Evolutionary conservation across 2,888 invertebrate species (phyloP).

Genomic region (Hecatera dysodea): DNA sequence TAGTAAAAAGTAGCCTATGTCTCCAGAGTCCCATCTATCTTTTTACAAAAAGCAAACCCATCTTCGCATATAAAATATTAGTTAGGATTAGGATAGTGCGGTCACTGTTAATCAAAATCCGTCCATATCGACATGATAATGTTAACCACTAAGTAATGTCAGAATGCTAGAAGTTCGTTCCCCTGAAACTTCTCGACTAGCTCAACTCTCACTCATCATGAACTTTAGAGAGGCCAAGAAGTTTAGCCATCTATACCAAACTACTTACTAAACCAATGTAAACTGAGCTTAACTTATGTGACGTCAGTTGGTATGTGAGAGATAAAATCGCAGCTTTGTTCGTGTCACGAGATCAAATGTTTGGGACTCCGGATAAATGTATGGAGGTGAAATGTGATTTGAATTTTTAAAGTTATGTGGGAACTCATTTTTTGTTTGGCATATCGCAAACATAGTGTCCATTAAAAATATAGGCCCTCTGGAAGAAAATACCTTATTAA

Average conservation of each 20-base stretch:
- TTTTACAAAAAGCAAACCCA: too few species aligned
- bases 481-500: neutral
- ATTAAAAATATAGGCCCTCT: neutral
- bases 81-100: too few species aligned
- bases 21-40: too few species aligned
- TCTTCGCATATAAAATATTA: too few species aligned
- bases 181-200: neutral
- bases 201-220: neutral
- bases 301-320: constrained; percentile 47
- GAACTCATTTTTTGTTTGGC: constrained; percentile 39
- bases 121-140: neutral
- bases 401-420: constrained; percentile 64
- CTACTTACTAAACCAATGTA: constrained; percentile 34
- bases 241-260: constrained; percentile 9
- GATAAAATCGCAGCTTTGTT: constrained; percentile 80
- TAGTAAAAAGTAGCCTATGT: too few species aligned
- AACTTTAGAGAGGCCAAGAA: constrained; percentile 16
- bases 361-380: constrained; percentile 74
- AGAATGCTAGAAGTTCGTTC: neutral
- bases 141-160: neutral
- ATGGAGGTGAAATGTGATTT: constrained; percentile 73
- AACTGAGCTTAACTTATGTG: constrained; percentile 33
- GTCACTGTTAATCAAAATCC: too few species aligned
- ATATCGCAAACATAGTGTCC: neutral
- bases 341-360: constrained; percentile 70